Base-by-base conservation (phyloP, 1,140 invertebrate genomes). In the Drosophila parvula region DNA sequence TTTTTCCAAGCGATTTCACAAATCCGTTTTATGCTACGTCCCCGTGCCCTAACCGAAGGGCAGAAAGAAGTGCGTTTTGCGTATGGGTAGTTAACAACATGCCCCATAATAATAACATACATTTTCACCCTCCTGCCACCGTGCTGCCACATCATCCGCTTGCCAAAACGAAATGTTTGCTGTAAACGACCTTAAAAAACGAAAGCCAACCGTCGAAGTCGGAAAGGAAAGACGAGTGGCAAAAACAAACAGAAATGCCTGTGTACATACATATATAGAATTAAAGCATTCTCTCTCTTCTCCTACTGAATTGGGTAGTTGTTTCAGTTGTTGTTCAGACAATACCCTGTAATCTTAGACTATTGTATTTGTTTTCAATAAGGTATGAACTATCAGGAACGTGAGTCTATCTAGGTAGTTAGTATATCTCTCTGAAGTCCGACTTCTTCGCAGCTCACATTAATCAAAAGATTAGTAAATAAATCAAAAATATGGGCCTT, bases 11-110 rank as follows among this genome's bases (percentile, higher is more conserved):
- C 84, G 84, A 89, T 89, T 89, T 89, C 84, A 89, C 84, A 89
- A 89, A 89, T 84, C 84, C 81, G 84, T 80, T 84, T 89, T 89
- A 89, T 89, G 84, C 78, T 73, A 62, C 74, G 56, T 48, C 70
- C 70, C 62, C 74, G 45, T 51, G 63, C 32, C 45, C 12, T 47
- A 51, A 38, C 28, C 32, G 36, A 36, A 36, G 62, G 30, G 10
- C 5, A 53, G 50, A 58, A 74, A 68, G 67, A 73, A 79, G 75
- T 73, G 68, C 77, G 84, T 78, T 89, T 76, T 89, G 78, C 84
- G 80, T 89, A 89, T 89, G 84, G 77, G 84, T 89, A 89, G 84
- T 89, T 89, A 89, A 89, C 84, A 89, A 89, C 83, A 88, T 86
- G 79, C 76, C 79, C 84, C 83, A 86, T 89, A 84, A 89, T 89